Conservation (phyloP, 2,797 vertebrate species). For the Gephyroberyx darwinii region DNA sequence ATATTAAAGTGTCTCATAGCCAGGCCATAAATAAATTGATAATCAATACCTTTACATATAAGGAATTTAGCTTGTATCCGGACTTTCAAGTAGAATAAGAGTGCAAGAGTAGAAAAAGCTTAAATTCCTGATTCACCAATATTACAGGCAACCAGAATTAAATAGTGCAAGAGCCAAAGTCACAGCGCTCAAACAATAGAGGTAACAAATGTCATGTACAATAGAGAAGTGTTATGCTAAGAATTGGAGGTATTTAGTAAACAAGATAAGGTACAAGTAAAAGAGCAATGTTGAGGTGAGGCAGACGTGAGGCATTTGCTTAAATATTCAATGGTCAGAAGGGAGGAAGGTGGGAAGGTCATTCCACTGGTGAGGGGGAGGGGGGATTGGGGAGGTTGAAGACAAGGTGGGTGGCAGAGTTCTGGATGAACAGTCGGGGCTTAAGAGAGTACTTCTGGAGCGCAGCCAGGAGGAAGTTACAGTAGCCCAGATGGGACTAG, state of each 20-base stretch:
- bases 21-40: too few species aligned
- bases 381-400: background rate
- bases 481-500: slow-evolving; percentile 17
- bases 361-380: slow-evolving; percentile 31
- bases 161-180: too few species aligned
- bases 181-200: too few species aligned
- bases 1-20: too few species aligned
- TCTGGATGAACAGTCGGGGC: slow-evolving; percentile 18
- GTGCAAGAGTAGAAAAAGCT: too few species aligned
- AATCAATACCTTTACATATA: too few species aligned
- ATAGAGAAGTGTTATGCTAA: background rate
- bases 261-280: background rate
- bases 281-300: slow-evolving; percentile 10
- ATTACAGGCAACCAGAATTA: background rate
- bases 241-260: background rate
- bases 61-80: too few species aligned
- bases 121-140: too few species aligned
- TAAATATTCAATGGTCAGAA: slow-evolving; percentile 3
- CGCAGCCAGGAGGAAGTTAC: slow-evolving; percentile 6
- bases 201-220: too few species aligned
- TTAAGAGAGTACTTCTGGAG: slow-evolving; percentile 29
- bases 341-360: slow-evolving; percentile 50
- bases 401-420: slow-evolving; percentile 20
- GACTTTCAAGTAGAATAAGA: too few species aligned
- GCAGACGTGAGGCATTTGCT: background rate